Evolutionary conservation across 1,140 invertebrate genomes (phyloP).

Genomic region (Contarinia nasturtii): DNA sequence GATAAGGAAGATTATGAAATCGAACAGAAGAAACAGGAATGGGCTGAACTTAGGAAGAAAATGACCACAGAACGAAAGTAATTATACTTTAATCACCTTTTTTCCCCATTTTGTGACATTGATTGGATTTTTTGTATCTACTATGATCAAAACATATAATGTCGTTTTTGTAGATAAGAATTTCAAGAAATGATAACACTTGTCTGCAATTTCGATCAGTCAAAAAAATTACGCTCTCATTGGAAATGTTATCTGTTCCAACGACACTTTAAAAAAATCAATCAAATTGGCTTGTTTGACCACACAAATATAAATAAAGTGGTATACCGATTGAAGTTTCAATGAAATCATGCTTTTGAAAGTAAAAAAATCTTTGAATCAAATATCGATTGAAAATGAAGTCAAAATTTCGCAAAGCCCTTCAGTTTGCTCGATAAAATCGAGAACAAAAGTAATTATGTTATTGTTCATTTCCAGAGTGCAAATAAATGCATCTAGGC

Average conservation of each 20-base stretch:
- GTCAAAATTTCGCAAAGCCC: no score
- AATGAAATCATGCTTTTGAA: no score
- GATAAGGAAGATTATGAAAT: conserved; percentile 20
- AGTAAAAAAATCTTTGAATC: no score
- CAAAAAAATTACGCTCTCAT: no score
- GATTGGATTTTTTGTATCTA: neutral
- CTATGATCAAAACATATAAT: neutral
- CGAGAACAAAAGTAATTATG: neutral
- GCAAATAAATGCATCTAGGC: neutral
- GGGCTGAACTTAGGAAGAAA: neutral
- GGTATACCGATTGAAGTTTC: no score
- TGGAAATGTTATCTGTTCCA: no score
- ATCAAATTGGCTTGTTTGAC: no score
- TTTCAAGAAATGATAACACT: neutral
- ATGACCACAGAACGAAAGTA: neutral
- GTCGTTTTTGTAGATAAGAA: neutral
- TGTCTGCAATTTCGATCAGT: neutral
- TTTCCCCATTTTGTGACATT: neutral
- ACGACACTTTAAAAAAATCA: no score
- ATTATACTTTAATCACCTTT: no score
- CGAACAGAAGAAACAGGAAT: conserved; percentile 5
- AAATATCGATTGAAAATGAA: no score
- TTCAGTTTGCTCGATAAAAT: no score
- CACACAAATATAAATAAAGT: no score
- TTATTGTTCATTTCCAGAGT: neutral